Evolutionary conservation across 2,113 vertebrate species (phyloP).

Genomic region (Polypterus bichir): DNA sequence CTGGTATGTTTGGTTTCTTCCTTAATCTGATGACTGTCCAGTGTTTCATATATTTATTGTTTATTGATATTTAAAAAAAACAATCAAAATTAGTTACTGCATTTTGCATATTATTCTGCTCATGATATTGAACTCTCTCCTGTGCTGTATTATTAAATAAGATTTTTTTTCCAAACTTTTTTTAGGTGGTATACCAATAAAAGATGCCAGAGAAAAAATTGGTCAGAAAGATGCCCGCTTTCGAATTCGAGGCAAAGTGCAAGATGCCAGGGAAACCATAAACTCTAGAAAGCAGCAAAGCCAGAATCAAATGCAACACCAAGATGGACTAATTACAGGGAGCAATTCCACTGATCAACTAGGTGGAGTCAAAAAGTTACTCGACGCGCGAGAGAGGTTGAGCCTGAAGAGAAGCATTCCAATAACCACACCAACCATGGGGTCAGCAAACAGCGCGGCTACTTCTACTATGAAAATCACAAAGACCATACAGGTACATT

Average conservation of each 20-base stretch:
- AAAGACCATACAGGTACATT: constrained; percentile 87
- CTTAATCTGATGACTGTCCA: no score
- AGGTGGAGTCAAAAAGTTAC: constrained; percentile 58
- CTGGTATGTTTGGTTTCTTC: no score
- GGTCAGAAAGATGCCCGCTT: constrained; percentile 83
- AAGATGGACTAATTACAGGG: constrained; percentile 28
- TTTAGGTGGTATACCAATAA: constrained; percentile 28
- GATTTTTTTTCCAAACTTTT: no score
- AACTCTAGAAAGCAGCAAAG: constrained; percentile 77
- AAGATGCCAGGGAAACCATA: constrained; percentile 86
- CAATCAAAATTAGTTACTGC: no score
- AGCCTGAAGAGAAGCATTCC: constrained; percentile 75
- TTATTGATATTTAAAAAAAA: no score
- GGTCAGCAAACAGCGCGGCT: constrained; percentile 34
- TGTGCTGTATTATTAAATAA: constrained; percentile 12
- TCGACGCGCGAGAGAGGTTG: constrained; percentile 84
- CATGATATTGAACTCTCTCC: constrained; percentile 35
- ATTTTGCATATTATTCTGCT: not conserved
- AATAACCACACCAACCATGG: constrained; percentile 31
- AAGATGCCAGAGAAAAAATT: constrained; percentile 86
- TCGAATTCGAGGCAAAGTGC: constrained; percentile 74
- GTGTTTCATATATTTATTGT: no score
- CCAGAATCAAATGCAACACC: constrained; percentile 30
- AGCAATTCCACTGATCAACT: constrained; percentile 31
- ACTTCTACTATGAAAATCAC: constrained; percentile 75